Evolutionary conservation across 2,113 vertebrate genomes (phyloP).

Genomic region (Hydrolagus affinis): DNA sequence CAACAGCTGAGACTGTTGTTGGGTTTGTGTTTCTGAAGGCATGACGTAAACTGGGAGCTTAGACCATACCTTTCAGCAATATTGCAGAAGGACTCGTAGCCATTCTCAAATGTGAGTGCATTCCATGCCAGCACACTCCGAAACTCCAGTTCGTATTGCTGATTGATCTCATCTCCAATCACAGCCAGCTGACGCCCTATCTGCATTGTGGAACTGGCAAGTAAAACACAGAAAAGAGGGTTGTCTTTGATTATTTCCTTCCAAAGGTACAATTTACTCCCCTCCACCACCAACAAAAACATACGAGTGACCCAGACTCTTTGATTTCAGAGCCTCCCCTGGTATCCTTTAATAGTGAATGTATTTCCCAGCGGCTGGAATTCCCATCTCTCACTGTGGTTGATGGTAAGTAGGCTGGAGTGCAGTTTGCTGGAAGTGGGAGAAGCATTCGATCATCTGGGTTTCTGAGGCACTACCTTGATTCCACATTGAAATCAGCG

Average conservation of each 20-base stretch:
- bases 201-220: background rate
- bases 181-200: slow-evolving; percentile 20
- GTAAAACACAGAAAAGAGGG: background rate
- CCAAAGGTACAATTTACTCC: background rate
- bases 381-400: too few relatives aligned
- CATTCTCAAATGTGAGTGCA: background rate
- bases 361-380: background rate
- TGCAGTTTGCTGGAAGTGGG: too few relatives aligned
- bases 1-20: background rate
- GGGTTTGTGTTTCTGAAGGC: background rate
- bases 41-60: too few relatives aligned
- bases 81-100: background rate
- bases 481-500: too few relatives aligned
- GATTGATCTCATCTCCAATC: slow-evolving; percentile 21
- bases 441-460: too few relatives aligned
- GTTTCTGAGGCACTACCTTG: too few relatives aligned
- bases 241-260: background rate
- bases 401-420: too few relatives aligned
- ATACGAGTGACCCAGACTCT: background rate
- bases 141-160: background rate
- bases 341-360: background rate
- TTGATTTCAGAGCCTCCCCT: too few relatives aligned
- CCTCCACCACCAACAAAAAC: background rate
- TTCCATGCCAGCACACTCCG: background rate
- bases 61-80: slow-evolving; percentile 15